These are phyloP conservation scores for Centruroides sculpturatus DNA, from an alignment of 1,140 invertebrate genomes.

Conservation along the genomic window DNA sequence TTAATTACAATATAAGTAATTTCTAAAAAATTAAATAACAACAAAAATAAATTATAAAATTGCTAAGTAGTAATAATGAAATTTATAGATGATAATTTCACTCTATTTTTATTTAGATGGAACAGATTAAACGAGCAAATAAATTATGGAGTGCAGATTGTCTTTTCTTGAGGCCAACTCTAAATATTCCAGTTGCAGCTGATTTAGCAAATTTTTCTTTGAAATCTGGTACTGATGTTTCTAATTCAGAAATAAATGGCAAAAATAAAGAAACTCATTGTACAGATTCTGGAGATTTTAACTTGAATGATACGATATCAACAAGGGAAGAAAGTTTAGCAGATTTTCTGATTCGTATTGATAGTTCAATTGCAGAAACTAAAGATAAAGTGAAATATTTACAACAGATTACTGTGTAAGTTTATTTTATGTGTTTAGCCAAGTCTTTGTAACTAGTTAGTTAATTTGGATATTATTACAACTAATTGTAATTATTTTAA, in stretches of 20 bases:
- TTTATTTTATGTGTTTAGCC: neutral
- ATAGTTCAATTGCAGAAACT: constrained; percentile 66
- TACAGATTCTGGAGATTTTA: neutral
- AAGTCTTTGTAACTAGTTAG: no score
- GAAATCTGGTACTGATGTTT: neutral
- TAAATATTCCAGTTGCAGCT: constrained; percentile 52
- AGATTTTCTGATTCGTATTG: constrained; percentile 72
- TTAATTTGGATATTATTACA: no score
- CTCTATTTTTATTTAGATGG: constrained; percentile 44
- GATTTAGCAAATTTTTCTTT: constrained; percentile 11
- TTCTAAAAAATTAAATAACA: no score
- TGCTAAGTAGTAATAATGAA: no score
- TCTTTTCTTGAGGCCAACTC: constrained; percentile 63
- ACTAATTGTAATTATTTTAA: no score
- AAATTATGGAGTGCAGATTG: constrained; percentile 76
- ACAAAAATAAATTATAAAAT: no score
- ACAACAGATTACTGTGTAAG: constrained; percentile 16
- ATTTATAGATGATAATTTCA: no score
- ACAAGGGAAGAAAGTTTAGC: constrained; percentile 44
- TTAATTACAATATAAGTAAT: no score
- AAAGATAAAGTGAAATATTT: constrained; percentile 68
- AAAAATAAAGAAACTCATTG: constrained; percentile 3
- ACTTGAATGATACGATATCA: neutral
- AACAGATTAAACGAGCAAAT: constrained; percentile 74
- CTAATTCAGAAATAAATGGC: constrained; percentile 2